Conservation (phyloP, 2,888 invertebrate species). For the Rotaria macrura region DNA sequence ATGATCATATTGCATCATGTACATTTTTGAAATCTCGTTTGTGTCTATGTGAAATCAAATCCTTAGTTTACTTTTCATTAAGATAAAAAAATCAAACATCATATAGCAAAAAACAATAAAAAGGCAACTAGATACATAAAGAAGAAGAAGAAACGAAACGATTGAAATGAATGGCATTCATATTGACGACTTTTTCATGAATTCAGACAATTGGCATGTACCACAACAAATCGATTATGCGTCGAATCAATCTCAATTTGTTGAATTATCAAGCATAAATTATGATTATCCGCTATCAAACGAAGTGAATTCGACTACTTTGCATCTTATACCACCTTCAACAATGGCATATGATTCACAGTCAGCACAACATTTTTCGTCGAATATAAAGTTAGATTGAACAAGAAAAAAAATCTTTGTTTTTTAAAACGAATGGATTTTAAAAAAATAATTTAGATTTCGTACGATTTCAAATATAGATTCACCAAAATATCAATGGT, state of each 20-base stretch:
- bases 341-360: background rate
- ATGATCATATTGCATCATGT: background rate
- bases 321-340: background rate
- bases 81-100: background rate
- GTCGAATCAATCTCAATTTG: background rate
- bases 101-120: background rate
- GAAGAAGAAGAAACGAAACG: background rate
- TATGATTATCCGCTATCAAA: background rate
- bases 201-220: background rate
- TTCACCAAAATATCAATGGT: background rate
- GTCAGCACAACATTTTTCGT: background rate
- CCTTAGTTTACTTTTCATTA: background rate
- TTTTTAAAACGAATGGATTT: too few relatives aligned
- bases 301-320: background rate
- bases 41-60: background rate
- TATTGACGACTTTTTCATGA: background rate
- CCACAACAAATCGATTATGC: background rate
- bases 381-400: too few relatives aligned
- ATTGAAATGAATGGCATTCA: background rate
- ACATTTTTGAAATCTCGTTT: background rate
- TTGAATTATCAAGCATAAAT: background rate
- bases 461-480: background rate
- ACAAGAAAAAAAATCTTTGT: too few relatives aligned
- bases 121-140: background rate
- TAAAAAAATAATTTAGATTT: background rate